Percentiles rank a stretch among this genome's conserved stretches.
These are phyloP conservation scores for Lagopus leucura DNA, from an alignment of 2,113 vertebrate genomes.

Conservation along the genomic window DNA sequence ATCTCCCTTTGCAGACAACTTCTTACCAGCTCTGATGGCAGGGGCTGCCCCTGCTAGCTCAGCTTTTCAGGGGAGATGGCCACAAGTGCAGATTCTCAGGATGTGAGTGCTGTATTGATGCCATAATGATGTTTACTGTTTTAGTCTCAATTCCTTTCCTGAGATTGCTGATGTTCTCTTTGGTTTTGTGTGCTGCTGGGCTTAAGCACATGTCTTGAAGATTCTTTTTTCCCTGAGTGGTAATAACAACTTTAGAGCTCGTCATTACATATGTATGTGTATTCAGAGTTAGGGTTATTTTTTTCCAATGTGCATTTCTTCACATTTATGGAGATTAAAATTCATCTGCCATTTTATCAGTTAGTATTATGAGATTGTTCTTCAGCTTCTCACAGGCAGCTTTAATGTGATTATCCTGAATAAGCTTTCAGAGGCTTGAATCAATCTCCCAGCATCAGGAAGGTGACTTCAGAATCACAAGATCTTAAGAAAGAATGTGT, in stretches of 20 bases:
- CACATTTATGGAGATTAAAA: constrained; percentile 35
- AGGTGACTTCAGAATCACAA: constrained; percentile 5
- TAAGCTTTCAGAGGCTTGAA: constrained; percentile 28
- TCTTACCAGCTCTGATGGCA: not conserved
- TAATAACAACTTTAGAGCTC: not conserved
- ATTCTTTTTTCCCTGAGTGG: not conserved
- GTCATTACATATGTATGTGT: not conserved
- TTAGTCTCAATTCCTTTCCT: not conserved
- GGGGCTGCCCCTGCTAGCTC: not conserved
- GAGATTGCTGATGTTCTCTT: not conserved
- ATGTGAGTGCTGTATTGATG: not conserved
- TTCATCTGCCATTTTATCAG: constrained; percentile 11
- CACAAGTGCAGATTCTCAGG: not conserved
- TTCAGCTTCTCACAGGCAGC: constrained; percentile 13
- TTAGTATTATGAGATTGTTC: constrained; percentile 27
- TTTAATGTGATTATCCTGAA: constrained; percentile 30
- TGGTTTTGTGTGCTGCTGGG: not conserved
- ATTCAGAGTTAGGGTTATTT: not conserved
- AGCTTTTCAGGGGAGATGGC: not conserved
- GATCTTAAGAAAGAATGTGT: not conserved
- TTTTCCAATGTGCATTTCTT: constrained; percentile 18
- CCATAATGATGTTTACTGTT: not conserved
- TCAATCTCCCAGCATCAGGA: constrained; percentile 19
- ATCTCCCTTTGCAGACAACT: not conserved
- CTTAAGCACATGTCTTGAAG: not conserved